phyloP scores from a whole-genome alignment of 2,113 vertebrate genomes.

The Upupa epops region DNA sequence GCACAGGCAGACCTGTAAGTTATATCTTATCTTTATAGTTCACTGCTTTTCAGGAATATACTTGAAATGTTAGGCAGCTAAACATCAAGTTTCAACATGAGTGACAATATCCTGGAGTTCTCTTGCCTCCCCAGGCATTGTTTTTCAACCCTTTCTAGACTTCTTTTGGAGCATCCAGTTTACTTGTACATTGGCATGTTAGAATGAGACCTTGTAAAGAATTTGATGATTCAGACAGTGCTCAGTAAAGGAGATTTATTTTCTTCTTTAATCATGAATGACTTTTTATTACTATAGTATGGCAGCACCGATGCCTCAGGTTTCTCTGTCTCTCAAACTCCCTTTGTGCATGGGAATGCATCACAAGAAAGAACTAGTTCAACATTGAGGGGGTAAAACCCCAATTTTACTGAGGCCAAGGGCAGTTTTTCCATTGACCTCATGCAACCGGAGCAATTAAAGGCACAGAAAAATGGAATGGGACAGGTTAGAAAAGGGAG shows the following conservation, averaged over 20 bases:
- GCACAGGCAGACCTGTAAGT: background rate
- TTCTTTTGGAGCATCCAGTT: background rate
- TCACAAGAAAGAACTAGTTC: background rate
- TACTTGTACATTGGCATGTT: accelerated
- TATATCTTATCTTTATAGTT: background rate
- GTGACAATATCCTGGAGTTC: background rate
- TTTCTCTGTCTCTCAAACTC: background rate
- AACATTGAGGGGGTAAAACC: background rate
- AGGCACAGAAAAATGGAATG: background rate
- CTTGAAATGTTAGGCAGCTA: background rate
- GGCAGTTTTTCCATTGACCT: background rate
- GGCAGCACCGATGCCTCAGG: background rate
- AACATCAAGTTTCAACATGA: background rate
- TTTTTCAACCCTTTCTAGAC: background rate
- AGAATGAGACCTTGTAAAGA: background rate
- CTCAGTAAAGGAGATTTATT: background rate
- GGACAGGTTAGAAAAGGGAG: background rate
- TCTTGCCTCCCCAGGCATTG: background rate
- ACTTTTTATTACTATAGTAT: background rate
- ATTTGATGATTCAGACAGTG: background rate
- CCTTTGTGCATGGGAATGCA: background rate
- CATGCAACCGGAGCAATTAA: background rate
- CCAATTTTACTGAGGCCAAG: background rate
- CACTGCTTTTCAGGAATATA: background rate
- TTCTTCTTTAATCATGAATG: background rate